These are phyloP conservation scores for Drosophila ficusphila DNA, from an alignment of 1,140 invertebrate genomes.

Conservation along the genomic window DNA sequence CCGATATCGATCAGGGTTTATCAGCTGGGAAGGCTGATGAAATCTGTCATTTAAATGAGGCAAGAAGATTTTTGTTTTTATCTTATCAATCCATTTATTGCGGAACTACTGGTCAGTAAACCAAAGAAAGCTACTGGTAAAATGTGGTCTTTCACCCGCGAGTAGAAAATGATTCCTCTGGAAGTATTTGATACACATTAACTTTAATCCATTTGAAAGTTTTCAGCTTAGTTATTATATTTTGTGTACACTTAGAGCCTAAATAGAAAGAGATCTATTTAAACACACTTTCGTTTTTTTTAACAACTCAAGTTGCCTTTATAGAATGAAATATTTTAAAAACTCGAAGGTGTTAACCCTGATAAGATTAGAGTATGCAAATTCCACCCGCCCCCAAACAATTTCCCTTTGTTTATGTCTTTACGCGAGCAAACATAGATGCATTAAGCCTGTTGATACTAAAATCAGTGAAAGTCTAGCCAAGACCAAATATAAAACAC, in stretches of 20 bases:
- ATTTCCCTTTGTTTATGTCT: neutral
- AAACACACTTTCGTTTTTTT: too few relatives aligned
- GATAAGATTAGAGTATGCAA: slow-evolving; percentile 1
- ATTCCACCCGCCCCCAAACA: neutral
- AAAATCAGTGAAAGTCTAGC: slow-evolving; percentile 16
- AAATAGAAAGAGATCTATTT: too few relatives aligned
- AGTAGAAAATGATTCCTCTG: too few relatives aligned
- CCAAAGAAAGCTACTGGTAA: neutral
- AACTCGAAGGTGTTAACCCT: neutral
- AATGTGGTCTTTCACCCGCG: too few relatives aligned
- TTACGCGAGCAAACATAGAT: too few relatives aligned
- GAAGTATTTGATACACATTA: too few relatives aligned
- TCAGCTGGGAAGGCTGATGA: slow-evolving; percentile 17
- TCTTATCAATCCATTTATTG: neutral
- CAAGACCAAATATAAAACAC: neutral
- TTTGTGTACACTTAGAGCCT: too few relatives aligned
- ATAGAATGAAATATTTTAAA: too few relatives aligned
- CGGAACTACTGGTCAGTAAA: neutral
- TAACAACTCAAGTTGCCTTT: too few relatives aligned
- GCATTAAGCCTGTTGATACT: neutral
- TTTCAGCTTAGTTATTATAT: too few relatives aligned
- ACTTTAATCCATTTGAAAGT: too few relatives aligned
- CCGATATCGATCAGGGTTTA: slow-evolving; percentile 14
- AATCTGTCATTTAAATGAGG: slow-evolving; percentile 41
- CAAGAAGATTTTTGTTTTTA: slow-evolving; percentile 8